phyloP scores from a whole-genome alignment of 2,113 vertebrate genomes.

The Nesogale talazaci region DNA sequence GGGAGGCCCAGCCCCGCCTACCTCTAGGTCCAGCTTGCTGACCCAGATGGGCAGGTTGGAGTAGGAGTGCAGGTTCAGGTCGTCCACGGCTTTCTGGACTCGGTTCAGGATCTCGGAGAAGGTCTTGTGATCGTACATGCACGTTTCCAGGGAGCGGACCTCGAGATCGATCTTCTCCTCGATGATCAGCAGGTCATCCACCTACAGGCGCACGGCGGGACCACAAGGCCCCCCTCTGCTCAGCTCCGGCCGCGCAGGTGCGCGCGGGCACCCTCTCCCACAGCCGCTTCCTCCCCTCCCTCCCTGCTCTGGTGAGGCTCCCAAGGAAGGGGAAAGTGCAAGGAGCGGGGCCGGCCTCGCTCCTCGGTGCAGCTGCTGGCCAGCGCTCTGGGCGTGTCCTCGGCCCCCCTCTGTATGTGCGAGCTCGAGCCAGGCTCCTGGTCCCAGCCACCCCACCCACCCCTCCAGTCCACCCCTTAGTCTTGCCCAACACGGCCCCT shows the following conservation, averaged over 20 bases:
- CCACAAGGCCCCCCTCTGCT: no score
- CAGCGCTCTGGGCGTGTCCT: no score
- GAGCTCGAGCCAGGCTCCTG: no score
- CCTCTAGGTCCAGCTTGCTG: conserved; percentile 98
- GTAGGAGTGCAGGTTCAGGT: conserved; percentile 98
- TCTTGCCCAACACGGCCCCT: neutral
- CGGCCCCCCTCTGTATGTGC: neutral
- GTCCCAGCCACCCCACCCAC: neutral
- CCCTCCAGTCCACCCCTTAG: neutral
- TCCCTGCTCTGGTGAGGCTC: no score
- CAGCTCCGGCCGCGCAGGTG: no score
- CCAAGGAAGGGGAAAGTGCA: no score
- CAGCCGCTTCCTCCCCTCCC: no score
- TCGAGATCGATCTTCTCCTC: conserved; percentile 99
- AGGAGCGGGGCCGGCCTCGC: no score
- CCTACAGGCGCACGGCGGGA: conserved; percentile 83
- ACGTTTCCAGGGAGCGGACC: conserved; percentile 97
- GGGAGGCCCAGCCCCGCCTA: conserved; percentile 64
- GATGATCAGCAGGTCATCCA: conserved; percentile 97
- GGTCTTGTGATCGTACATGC: conserved; percentile 96
- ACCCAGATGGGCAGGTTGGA: conserved; percentile 99
- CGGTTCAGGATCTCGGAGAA: conserved; percentile 97
- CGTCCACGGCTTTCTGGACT: conserved; percentile 98
- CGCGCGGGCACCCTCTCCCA: no score
- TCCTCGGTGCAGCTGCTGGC: no score